These are phyloP conservation scores for Sebastes diaconus DNA, from an alignment of 2,797 vertebrate species.

Conservation along the genomic window DNA sequence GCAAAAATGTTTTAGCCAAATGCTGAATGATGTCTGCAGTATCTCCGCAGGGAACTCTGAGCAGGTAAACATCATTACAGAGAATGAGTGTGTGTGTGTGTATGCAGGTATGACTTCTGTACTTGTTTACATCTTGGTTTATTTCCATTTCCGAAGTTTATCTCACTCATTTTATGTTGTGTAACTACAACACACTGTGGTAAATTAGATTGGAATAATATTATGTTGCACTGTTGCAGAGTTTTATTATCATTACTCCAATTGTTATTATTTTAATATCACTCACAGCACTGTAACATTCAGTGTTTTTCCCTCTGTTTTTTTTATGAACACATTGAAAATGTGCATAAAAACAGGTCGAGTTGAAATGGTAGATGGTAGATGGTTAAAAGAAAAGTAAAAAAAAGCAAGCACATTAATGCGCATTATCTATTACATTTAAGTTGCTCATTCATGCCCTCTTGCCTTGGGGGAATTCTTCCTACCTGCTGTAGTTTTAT, in stretches of 20 bases:
- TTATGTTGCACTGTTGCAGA: not conserved
- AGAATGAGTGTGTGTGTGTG: not conserved
- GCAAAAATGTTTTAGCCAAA: conserved; percentile 25
- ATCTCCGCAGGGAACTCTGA: not conserved
- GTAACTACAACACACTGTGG: not conserved
- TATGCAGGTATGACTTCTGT: not conserved
- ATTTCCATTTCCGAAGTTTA: not conserved
- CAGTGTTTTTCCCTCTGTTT: not conserved
- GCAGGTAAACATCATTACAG: conserved; percentile 4
- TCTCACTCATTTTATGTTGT: not conserved
- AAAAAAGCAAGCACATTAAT: no score
- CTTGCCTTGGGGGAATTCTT: not conserved
- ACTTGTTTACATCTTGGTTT: not conserved
- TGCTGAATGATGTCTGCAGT: conserved; percentile 16
- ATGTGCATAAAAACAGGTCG: not conserved
- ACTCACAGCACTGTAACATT: not conserved
- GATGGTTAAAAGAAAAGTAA: not conserved
- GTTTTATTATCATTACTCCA: not conserved
- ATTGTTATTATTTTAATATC: not conserved
- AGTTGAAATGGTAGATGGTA: not conserved
- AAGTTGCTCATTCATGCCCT: not conserved
- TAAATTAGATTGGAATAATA: not conserved
- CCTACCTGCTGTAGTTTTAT: conserved; percentile 1
- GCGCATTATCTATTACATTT: not conserved
- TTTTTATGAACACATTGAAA: not conserved